phyloP scores from a whole-genome alignment of 2,888 invertebrate species.

The Scelioninae gen. 2 region DNA sequence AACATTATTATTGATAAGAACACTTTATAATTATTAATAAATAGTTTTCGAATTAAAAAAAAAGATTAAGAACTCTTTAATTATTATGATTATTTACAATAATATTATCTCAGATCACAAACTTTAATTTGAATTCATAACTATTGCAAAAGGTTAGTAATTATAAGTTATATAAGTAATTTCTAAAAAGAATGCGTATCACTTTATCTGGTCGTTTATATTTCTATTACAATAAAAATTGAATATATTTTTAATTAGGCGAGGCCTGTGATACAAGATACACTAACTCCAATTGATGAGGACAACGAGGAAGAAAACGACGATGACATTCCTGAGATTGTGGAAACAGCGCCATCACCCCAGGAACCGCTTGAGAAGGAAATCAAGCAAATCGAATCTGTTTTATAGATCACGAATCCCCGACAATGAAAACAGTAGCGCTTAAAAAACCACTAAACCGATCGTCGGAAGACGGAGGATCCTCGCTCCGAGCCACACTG shows the following conservation, averaged over 20 bases:
- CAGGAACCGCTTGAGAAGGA: slow-evolving; percentile 75
- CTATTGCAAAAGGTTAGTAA: too few relatives aligned
- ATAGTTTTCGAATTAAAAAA: too few relatives aligned
- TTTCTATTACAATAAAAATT: neutral
- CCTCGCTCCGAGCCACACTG: slow-evolving; percentile 73
- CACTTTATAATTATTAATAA: too few relatives aligned
- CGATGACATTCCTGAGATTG: slow-evolving; percentile 87
- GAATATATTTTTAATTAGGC: slow-evolving; percentile 72
- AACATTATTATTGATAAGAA: too few relatives aligned
- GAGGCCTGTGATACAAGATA: slow-evolving; percentile 81
- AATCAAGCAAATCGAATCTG: slow-evolving; percentile 85
- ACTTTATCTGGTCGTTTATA: too few relatives aligned
- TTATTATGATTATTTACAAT: too few relatives aligned
- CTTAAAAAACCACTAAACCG: slow-evolving; percentile 40
- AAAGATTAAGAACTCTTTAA: too few relatives aligned
- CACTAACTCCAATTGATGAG: slow-evolving; percentile 88
- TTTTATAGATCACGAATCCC: slow-evolving; percentile 77
- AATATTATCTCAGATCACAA: too few relatives aligned
- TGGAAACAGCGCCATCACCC: slow-evolving; percentile 83
- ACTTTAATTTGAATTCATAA: too few relatives aligned
- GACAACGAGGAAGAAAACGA: slow-evolving; percentile 81
- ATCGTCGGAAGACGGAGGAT: slow-evolving; percentile 61
- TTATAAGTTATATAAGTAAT: too few relatives aligned
- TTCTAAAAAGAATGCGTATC: too few relatives aligned
- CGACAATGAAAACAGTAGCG: slow-evolving; percentile 7